A percentile compares a stretch with the other conserved stretches of the same genome.
phyloP scores from a whole-genome alignment of 2,888 invertebrate species.

The Megastigmus dorsalis region DNA sequence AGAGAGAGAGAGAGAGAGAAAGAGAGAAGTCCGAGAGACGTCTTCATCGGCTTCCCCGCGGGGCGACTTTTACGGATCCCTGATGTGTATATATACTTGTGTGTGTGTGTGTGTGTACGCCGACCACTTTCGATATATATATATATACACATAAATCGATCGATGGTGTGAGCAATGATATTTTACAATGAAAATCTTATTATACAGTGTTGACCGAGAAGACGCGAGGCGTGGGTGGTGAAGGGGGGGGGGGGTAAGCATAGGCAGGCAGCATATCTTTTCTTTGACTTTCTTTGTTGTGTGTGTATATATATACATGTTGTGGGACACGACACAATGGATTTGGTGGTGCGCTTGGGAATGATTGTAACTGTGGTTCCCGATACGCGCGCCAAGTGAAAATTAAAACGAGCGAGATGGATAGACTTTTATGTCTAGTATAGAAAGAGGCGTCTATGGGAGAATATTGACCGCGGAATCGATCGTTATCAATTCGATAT shows the following conservation, averaged over 20 bases:
- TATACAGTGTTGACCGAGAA: too few species aligned
- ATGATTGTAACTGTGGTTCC: too few species aligned
- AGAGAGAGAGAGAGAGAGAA: slow-evolving; percentile 2
- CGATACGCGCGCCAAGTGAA: too few species aligned
- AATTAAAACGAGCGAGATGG: too few species aligned
- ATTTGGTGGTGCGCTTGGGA: too few species aligned
- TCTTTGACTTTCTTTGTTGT: slow-evolving; percentile 37
- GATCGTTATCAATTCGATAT: too few species aligned
- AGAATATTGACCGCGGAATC: too few species aligned
- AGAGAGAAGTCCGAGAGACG: slow-evolving; percentile 28
- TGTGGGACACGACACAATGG: slow-evolving; percentile 1
- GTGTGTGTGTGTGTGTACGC: background rate
- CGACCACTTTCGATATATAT: background rate
- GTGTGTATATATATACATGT: too few species aligned
- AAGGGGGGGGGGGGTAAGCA: background rate
- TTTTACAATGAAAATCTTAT: slow-evolving; percentile 50
- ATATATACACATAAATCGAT: slow-evolving; percentile 16
- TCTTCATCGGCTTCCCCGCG: slow-evolving; percentile 52
- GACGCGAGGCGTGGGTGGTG: background rate
- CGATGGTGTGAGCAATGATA: slow-evolving; percentile 1
- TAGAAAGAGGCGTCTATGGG: too few species aligned
- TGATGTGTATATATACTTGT: too few species aligned
- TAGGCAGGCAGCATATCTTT: too few species aligned
- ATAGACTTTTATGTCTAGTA: too few species aligned
- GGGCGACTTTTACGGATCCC: slow-evolving; percentile 39